phyloP scores from a whole-genome alignment of 2,797 vertebrate genomes.

The Notolabrus celidotus region DNA sequence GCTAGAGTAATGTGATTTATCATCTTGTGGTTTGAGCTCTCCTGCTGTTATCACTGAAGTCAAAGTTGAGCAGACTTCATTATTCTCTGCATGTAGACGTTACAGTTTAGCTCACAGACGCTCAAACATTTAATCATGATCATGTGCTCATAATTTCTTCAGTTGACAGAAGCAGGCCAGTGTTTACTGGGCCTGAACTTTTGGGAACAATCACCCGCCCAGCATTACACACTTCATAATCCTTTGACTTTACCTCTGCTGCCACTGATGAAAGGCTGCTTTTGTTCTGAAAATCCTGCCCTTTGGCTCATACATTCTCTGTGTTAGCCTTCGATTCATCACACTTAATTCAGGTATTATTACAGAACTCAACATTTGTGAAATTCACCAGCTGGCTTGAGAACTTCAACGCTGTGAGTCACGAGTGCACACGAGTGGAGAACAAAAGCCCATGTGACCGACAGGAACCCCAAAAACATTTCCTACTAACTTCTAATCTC shows the following conservation, averaged over 20 bases:
- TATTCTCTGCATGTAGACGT: neutral
- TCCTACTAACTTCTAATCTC: neutral
- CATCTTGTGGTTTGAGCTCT: neutral
- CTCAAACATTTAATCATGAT: conserved; percentile 5
- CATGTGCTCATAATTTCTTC: conserved; percentile 44
- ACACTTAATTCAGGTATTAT: neutral
- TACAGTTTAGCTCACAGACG: neutral
- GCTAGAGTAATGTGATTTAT: neutral
- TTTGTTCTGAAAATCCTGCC: conserved; percentile 54
- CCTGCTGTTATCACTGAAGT: neutral
- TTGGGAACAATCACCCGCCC: conserved; percentile 40
- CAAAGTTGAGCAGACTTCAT: neutral
- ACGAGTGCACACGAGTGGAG: neutral
- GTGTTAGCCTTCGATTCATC: neutral
- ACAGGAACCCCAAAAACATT: neutral
- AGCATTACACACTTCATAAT: conserved; percentile 47
- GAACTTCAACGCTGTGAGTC: neutral
- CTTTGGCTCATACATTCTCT: conserved; percentile 10
- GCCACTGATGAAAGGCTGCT: conserved; percentile 54
- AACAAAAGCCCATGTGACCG: neutral
- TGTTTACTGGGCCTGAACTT: conserved; percentile 24
- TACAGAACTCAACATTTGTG: neutral
- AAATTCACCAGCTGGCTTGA: conserved; percentile 9
- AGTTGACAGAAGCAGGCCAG: conserved; percentile 28
- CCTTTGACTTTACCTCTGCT: conserved; percentile 48